phyloP scores from a whole-genome alignment of 2,888 invertebrate genomes.

The Halictus ligatus region DNA sequence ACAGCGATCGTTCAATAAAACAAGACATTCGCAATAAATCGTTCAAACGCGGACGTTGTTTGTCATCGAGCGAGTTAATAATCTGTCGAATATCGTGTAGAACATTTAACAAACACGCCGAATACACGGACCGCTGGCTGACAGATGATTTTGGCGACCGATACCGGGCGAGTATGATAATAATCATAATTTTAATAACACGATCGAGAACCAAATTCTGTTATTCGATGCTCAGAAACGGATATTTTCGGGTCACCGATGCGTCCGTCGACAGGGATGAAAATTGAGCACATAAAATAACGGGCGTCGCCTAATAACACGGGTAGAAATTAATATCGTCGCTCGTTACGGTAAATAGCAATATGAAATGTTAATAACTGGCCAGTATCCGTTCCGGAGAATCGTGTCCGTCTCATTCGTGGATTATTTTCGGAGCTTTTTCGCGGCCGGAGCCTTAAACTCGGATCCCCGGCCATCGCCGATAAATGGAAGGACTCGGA shows the following conservation, averaged over 20 bases:
- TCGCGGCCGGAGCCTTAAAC: background rate
- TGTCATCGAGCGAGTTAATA: background rate
- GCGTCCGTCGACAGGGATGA: background rate
- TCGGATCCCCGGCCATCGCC: background rate
- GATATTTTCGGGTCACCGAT: background rate
- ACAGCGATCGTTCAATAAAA: background rate
- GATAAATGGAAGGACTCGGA: slow-evolving; percentile 35
- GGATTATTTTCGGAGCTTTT: slow-evolving; percentile 8
- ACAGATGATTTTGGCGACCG: background rate
- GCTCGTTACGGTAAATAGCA: slow-evolving; percentile 19
- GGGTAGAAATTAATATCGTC: slow-evolving; percentile 3
- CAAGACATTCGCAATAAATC: background rate
- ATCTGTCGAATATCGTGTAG: background rate
- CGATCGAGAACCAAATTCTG: background rate
- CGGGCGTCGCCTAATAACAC: slow-evolving; percentile 6
- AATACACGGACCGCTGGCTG: background rate
- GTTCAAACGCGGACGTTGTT: background rate
- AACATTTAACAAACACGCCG: background rate
- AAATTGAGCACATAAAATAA: slow-evolving; percentile 14
- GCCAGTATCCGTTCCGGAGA: background rate
- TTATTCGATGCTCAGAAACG: background rate
- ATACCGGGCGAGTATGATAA: background rate
- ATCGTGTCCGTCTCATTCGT: background rate
- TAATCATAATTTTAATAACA: background rate
- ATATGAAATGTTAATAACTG: slow-evolving; percentile 14